Evolutionary conservation across 2,797 vertebrate species (phyloP).

Genomic region (Graptemys geographica): DNA sequence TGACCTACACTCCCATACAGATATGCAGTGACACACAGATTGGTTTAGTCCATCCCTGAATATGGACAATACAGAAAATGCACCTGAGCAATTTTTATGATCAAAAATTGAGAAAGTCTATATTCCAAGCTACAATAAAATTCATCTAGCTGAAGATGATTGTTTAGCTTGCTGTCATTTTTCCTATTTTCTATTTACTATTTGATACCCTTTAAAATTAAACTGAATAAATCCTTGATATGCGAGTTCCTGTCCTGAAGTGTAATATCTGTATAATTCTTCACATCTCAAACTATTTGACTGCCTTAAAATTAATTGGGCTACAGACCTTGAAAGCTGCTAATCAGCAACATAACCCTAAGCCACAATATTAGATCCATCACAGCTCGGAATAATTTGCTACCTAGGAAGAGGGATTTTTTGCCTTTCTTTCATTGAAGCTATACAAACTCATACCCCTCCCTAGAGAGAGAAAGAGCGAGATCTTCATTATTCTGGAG

Average conservation of each 20-base stretch:
- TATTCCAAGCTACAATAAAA: not conserved
- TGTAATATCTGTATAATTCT: not conserved
- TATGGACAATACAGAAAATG: not conserved
- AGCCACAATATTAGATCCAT: not conserved
- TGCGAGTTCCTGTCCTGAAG: not conserved
- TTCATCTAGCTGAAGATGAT: not conserved
- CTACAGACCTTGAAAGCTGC: not conserved
- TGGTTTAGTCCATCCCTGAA: not conserved
- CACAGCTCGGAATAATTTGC: not conserved
- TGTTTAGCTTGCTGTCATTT: not conserved
- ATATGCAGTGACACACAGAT: not conserved
- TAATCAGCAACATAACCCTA: accelerated
- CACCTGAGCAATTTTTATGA: not conserved
- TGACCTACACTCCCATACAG: accelerated
- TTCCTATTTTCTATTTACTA: not conserved
- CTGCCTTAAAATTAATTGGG: not conserved
- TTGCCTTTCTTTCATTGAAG: accelerated
- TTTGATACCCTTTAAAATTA: not conserved
- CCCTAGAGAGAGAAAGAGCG: not conserved
- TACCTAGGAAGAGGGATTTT: not conserved
- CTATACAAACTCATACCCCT: accelerated
- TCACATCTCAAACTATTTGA: not conserved
- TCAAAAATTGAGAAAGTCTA: accelerated
- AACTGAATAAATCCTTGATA: not conserved
- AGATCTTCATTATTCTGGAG: not conserved